Conservation (phyloP, 2,888 invertebrate species). For the Siphonodentalium dalli region DNA sequence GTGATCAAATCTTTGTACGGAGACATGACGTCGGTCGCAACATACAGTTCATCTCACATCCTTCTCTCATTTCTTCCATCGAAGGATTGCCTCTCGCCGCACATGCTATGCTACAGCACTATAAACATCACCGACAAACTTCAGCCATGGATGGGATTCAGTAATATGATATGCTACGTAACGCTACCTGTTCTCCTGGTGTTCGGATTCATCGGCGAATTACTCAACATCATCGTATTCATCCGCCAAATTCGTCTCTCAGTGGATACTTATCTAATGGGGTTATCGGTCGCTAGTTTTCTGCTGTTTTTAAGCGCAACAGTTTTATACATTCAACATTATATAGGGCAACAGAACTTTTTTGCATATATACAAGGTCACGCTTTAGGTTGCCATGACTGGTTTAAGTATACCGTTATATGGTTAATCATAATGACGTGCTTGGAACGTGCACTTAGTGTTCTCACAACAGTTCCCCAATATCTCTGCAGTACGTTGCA, state of each 20-base stretch:
- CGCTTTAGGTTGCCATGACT: conserved; percentile 50
- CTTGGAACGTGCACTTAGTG: conserved; percentile 52
- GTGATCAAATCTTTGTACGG: no score
- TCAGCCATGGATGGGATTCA: conserved; percentile 45
- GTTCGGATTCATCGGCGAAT: conserved; percentile 48
- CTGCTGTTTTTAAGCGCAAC: conserved; percentile 43
- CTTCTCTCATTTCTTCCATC: conserved; percentile 45
- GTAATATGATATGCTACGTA: conserved; percentile 50
- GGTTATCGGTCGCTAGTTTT: conserved; percentile 44
- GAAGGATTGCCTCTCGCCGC: conserved; percentile 42
- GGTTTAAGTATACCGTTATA: conserved; percentile 58
- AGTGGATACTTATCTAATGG: conserved; percentile 57
- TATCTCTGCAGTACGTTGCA: conserved; percentile 49
- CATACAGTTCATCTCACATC: no score
- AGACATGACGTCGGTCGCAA: no score
- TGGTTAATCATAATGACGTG: conserved; percentile 60
- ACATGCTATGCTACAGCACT: conserved; percentile 36
- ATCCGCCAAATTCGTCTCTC: conserved; percentile 48
- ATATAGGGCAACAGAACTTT: conserved; percentile 43
- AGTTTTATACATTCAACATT: conserved; percentile 47
- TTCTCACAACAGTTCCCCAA: conserved; percentile 44
- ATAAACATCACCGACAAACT: conserved; percentile 24
- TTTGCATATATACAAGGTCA: conserved; percentile 52
- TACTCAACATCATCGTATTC: conserved; percentile 55
- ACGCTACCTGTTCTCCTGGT: conserved; percentile 50